Percentiles rank a stretch among this genome's conserved stretches.
Conservation (phyloP, 2,888 invertebrate species). For the Dichetophora obliterata region DNA sequence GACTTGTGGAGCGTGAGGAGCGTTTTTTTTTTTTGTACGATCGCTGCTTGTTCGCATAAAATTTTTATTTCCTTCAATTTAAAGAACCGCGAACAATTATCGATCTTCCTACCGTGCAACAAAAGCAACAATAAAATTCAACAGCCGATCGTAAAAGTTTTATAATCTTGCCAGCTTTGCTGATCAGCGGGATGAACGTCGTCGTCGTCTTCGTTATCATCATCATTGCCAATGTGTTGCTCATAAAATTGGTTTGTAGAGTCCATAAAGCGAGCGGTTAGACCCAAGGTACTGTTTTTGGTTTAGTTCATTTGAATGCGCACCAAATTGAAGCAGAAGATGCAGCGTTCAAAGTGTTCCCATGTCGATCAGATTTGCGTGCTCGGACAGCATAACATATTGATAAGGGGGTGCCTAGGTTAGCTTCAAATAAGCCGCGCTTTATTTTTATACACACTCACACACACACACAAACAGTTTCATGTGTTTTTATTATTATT, state of each 20-base stretch:
- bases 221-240: conserved; percentile 6
- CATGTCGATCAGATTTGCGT: conserved; percentile 21
- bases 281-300: not conserved
- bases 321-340: not conserved
- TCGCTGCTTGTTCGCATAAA: not conserved
- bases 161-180: conserved; percentile 54
- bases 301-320: not conserved
- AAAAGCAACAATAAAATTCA: conserved; percentile 28
- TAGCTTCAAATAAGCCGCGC: not conserved
- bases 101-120: conserved; percentile 42
- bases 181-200: conserved; percentile 40
- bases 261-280: not conserved
- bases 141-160: conserved; percentile 51
- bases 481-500: not conserved
- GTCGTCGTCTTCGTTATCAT: not conserved
- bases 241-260: conserved; percentile 6
- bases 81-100: conserved; percentile 42
- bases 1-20: not conserved
- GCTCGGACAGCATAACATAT: not conserved
- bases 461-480: too few relatives aligned
- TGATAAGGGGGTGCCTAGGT: not conserved
- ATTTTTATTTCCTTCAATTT: conserved; percentile 23
- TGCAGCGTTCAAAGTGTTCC: not conserved
- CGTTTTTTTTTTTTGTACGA: not conserved
- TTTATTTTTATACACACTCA: not conserved